Conservation (phyloP, 2,888 invertebrate genomes). For the Zele albiditarsus region DNA sequence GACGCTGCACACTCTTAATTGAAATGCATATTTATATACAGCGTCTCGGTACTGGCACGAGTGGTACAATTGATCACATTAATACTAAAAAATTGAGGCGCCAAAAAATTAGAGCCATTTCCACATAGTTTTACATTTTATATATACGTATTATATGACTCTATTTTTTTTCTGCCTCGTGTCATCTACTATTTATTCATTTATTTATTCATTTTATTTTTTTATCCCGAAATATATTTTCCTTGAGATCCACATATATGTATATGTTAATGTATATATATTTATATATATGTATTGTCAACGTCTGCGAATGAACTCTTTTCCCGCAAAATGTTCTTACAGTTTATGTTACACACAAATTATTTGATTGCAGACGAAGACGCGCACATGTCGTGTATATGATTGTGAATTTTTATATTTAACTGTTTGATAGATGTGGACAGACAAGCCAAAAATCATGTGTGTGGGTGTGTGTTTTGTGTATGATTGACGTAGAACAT, state of each 20-base stretch:
- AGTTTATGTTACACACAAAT: conserved; percentile 27
- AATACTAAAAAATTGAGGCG: conserved; percentile 39
- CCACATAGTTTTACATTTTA: conserved; percentile 2
- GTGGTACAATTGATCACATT: conserved; percentile 66
- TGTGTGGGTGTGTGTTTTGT: background rate
- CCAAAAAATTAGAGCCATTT: conserved; percentile 18
- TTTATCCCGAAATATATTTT: conserved; percentile 19
- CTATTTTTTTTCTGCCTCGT: conserved; percentile 15
- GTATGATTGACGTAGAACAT: conserved; percentile 23
- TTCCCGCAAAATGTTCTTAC: background rate
- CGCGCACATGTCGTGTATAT: conserved; percentile 20
- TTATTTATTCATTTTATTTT: conserved; percentile 22
- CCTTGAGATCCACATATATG: conserved; percentile 29
- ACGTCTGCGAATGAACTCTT: conserved; percentile 24
- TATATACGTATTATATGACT: conserved; percentile 6
- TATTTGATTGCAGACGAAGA: conserved; percentile 34
- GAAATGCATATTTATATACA: conserved; percentile 33
- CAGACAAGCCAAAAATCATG: conserved; percentile 24
- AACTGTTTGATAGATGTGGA: conserved; percentile 17
- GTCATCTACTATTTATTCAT: conserved; percentile 12
- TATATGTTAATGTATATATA: background rate
- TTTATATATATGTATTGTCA: background rate
- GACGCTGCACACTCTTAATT: conserved; percentile 31
- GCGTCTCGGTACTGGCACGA: conserved; percentile 58
- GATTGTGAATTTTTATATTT: conserved; percentile 24